Conservation (phyloP, 1,140 invertebrate species). For the Heliconius nattereri region DNA sequence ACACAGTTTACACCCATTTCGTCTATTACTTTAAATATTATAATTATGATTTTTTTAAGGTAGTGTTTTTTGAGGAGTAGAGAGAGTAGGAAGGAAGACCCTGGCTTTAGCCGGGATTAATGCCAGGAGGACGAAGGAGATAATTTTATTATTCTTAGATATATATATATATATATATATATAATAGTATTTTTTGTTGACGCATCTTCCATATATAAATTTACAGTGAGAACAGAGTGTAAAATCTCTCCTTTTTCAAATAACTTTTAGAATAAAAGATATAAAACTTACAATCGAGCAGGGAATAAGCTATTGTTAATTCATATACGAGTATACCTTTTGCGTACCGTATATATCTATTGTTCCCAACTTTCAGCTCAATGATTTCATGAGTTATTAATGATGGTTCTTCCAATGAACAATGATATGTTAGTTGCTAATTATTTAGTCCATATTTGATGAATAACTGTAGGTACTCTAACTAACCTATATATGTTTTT, state of each 20-base stretch:
- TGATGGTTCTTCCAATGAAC: neutral
- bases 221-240: no score
- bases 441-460: neutral
- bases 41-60: neutral
- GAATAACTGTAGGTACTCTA: neutral
- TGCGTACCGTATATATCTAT: conserved; percentile 9
- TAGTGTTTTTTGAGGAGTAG: no score
- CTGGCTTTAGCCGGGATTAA: no score
- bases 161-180: no score
- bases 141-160: no score
- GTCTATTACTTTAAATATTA: neutral
- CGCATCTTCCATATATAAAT: no score
- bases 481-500: neutral
- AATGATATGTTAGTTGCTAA: conserved; percentile 10
- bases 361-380: conserved; percentile 27
- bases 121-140: no score
- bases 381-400: conserved; percentile 21
- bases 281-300: neutral
- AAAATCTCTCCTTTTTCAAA: no score
- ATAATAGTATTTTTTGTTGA: no score
- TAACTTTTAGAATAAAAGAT: no score
- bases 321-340: neutral
- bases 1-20: conserved; percentile 11
- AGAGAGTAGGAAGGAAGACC: no score
- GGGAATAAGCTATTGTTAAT: neutral